Evolutionary conservation across 2,888 invertebrate species (phyloP), one percentile per base, ranked within the genome.

Genomic region (Drosophila monieri): DNA sequence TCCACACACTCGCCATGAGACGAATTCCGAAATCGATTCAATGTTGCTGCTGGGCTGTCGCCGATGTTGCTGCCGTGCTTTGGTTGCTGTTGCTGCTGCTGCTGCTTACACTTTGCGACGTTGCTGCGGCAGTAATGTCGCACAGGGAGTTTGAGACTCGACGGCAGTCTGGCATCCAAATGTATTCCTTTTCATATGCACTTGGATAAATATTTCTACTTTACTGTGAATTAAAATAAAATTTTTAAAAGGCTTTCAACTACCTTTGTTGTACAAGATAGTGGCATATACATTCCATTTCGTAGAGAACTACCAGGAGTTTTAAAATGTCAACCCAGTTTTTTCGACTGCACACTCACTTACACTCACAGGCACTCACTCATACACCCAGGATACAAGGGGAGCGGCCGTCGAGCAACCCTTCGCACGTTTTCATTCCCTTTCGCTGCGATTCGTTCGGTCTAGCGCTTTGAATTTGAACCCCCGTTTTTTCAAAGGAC

Each of bases 21-120:
- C 89, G 88, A 88, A 89, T 88, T 81, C 73, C 78, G 81, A 89
- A 88, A 88, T 88, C 88, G 88, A 88, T 89, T 88, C 78, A 73
- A 30, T 30, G 62, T 66, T 52, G 62, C 66, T 65, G 64, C 27
- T 41, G 59, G 21, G 43, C 21, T 43, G 18, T 43, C 18, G 43
- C 18, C 10, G 43, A 12, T 43, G 43, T 21, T 43, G 43, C 21
- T 18, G 12, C 55, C 60, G 67, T 75, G 74, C 67, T 78, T 66
- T 47, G 57, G 52, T 47, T 55, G 58, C 39, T 41, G 27, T 30
- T 39, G 74, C 65, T 78, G 68, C 52, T 60, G 52, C 49, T 55
- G 58, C 47, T 41, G 27, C 52, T 27, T 53, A 37, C 46, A 51
- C 70, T 68, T 61, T 43, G 32, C 55, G 44, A 64, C 51, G 46